Evolutionary conservation across 1,140 invertebrate genomes (phyloP), one percentile per base, ranked within the genome.

Genomic region (Zaprionus ornatus): DNA sequence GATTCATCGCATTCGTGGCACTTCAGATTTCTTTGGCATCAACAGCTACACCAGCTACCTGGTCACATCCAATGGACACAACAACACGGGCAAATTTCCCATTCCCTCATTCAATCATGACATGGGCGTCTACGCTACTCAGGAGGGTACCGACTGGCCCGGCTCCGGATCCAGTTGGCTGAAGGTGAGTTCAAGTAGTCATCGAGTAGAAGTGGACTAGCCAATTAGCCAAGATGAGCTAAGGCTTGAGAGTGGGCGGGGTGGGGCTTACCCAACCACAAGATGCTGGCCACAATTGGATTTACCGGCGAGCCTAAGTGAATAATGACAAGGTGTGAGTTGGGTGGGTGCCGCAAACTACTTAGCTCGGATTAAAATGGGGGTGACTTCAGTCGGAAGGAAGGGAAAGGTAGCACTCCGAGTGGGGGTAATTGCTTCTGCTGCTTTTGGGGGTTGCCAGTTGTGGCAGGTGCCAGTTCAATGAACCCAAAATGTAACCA

Each of bases 11-110:
- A 93, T 96, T 5, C 94, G 93, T 60, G 95, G 95, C 45, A 93
- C 94, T 15, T 93, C 93, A 1, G 95, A 95, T 79, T 95, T 95
- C 92, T 94, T 95, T 48, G 95, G 95, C 23, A 70, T 96, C 1
- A 95, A 95, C 69, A 92, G 93, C 12, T 96, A 95, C 77, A 94
- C 94, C 0, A 93, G 93, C 4, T 93, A 92, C 27, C 81, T 93
- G 35, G 94, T 92, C 0, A 82, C 65, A 1, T 88, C 55, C 63
- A 94, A 90, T 91, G 93, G 73, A 76, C 91, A 63, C 80, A 94
- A 63, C 59, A 93, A 93, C 52, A 84, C 75, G 0, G 93, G 91
- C 17, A 91, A 92, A 56, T 93, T 92, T 25, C 77, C 90, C 0
- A 79, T 92, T 15, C 94, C 94, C 2, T 94, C 94, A 0, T 93